Base-by-base conservation (phyloP, 2,797 vertebrate genomes). In the Paedocypris micromegethes region DNA sequence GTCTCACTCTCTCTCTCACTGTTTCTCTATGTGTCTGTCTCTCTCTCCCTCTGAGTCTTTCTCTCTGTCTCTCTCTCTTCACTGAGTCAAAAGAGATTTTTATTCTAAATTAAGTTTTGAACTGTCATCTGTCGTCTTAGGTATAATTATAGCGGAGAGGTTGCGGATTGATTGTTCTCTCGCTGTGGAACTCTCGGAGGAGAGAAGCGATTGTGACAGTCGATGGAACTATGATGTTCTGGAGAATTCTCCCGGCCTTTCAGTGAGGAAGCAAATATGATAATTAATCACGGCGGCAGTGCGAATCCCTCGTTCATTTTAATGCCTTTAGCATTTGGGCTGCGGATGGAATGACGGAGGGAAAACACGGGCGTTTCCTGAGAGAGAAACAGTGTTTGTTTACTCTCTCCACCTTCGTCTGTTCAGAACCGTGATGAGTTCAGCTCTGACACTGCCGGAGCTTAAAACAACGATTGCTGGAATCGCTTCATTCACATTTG, bases 21-120 rank as follows among this genome's bases (percentile, higher is more conserved):
- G 93, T 93, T 94, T 98, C 96, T 95, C 94, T 94, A 95, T 95
- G 58, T 62, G 57, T 59, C 55, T 57, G 44, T 95, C 97, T 98
- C 94, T 93, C 94, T 98, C 96, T 95, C 94, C 94, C 95, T 95
- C 67, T 62, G 57, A 51, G 56, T 43, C 55, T 57, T 45, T 56
- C 6, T 59, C 58, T 46, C 58, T 45, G n/a, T 44, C 57, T 59
- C 93, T 94, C 94, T 97, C 97, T 94, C 94, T 93, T 95, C 95
- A 93, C 91, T 97, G 94, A 93, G 93, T 97, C 94, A 98, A 98
- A 98, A 94, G 95, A 96, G 74, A 76, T 78, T 97, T 97, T 91
- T 98, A 96, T 95, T 97, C 95, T 94, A 95, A 97, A 98, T 98
- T 95, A 98, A 98, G 95, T 98, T 98, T 98, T 98, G 97, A 97